Conservation (phyloP, 2,797 vertebrate species). For the Centropyge bicolor region DNA sequence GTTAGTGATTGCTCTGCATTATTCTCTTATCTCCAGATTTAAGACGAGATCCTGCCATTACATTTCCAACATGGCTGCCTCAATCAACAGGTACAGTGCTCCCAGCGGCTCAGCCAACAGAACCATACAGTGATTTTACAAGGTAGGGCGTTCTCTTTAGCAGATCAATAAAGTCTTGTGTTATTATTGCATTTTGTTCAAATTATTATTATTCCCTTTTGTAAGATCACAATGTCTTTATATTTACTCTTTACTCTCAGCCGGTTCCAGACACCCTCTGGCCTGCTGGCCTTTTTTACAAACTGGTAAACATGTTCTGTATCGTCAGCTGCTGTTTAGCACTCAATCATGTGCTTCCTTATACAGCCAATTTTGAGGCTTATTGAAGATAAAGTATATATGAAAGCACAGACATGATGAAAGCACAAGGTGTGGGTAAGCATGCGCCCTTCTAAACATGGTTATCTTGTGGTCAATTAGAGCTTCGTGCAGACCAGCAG, state of each 20-base stretch:
- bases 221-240: conserved; percentile 11
- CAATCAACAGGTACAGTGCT: conserved; percentile 72
- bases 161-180: conserved; percentile 27
- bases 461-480: conserved; percentile 54
- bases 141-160: conserved; percentile 4
- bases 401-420: conserved; percentile 22
- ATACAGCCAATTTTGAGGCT: neutral
- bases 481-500: conserved; percentile 45
- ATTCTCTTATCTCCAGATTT: conserved; percentile 50
- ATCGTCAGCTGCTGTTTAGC: conserved; percentile 36
- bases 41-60: conserved; percentile 48
- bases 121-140: conserved; percentile 24
- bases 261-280: conserved; percentile 9
- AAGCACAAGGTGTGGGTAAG: conserved; percentile 18
- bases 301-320: conserved; percentile 31
- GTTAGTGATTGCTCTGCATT: conserved; percentile 26
- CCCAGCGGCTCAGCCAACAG: conserved; percentile 26
- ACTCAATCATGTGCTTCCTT: conserved; percentile 9
- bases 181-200: conserved; percentile 50
- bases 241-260: conserved; percentile 25
- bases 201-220: conserved; percentile 44
- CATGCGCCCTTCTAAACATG: conserved; percentile 7
- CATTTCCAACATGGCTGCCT: conserved; percentile 56
- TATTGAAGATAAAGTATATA: conserved; percentile 22
- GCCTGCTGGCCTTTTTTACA: conserved; percentile 23